phyloP scores from a whole-genome alignment of 2,113 vertebrate species.

The Scomber scombrus region DNA sequence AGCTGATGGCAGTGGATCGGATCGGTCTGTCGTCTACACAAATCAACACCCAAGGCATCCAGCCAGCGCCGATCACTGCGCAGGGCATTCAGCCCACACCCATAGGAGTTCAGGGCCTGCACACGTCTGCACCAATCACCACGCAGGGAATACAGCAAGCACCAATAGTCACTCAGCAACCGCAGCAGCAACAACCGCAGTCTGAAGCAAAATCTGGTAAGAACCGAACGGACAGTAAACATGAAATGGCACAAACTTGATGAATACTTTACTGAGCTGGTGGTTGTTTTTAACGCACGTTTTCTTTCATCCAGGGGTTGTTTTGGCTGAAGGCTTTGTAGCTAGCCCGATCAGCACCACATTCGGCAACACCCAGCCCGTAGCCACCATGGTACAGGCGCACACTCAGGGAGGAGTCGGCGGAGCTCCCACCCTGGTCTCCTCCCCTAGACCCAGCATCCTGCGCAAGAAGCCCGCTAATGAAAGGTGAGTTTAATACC shows the following conservation, averaged over 20 bases:
- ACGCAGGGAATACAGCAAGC: constrained; percentile 92
- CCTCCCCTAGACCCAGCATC: constrained; percentile 97
- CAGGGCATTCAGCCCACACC: constrained; percentile 94
- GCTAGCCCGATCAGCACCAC: constrained; percentile 94
- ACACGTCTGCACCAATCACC: constrained; percentile 88
- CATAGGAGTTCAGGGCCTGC: constrained; percentile 92
- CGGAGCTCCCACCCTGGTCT: constrained; percentile 90
- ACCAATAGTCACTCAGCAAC: constrained; percentile 84
- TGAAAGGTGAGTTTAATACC: constrained; percentile 88
- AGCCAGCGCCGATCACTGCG: constrained; percentile 89
- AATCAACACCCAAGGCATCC: constrained; percentile 93
- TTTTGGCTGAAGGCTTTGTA: constrained; percentile 94
- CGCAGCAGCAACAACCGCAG: constrained; percentile 86
- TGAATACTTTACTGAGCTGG: neutral
- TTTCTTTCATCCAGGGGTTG: constrained; percentile 81
- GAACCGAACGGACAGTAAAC: no score
- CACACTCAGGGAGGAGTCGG: constrained; percentile 91
- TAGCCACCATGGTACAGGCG: constrained; percentile 94
- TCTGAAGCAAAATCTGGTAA: constrained; percentile 93
- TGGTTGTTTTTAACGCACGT: neutral
- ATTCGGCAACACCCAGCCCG: constrained; percentile 90
- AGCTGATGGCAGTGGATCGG: constrained; percentile 97
- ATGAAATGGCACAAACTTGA: neutral
- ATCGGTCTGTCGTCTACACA: constrained; percentile 94
- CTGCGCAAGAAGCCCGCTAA: constrained; percentile 96